phyloP scores from a whole-genome alignment of 2,113 vertebrate species.

The Nansenia antarctica region DNA sequence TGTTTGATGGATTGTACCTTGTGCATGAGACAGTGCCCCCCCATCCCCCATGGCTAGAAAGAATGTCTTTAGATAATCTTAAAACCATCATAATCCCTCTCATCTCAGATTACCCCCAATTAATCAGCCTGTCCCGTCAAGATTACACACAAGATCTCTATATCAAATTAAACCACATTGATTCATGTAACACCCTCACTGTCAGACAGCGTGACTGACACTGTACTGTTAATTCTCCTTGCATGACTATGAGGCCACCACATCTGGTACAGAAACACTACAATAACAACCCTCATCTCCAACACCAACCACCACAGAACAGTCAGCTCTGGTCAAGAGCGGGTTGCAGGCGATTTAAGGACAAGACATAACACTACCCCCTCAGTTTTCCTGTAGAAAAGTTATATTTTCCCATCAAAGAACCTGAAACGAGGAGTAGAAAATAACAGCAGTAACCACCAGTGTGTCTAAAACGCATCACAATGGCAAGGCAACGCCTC shows the following conservation, averaged over 20 bases:
- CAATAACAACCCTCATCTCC: slow-evolving; percentile 15
- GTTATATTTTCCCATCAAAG: slow-evolving; percentile 26
- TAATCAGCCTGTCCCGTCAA: slow-evolving; percentile 51
- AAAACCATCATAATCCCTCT: slow-evolving; percentile 61
- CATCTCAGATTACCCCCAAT: slow-evolving; percentile 42
- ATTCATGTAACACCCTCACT: slow-evolving; percentile 49
- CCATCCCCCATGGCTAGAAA: slow-evolving; percentile 10
- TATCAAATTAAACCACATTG: slow-evolving; percentile 68
- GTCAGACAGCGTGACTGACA: slow-evolving; percentile 46
- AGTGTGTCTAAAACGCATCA: slow-evolving; percentile 62
- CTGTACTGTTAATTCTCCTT: slow-evolving; percentile 52
- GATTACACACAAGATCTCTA: slow-evolving; percentile 64
- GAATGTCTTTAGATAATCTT: slow-evolving; percentile 46
- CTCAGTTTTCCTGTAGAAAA: slow-evolving; percentile 26
- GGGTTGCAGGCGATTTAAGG: too few relatives aligned
- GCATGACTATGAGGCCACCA: slow-evolving; percentile 44
- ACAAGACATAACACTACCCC: too few relatives aligned
- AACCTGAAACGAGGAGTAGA: slow-evolving; percentile 44
- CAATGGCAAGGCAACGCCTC: slow-evolving; percentile 65
- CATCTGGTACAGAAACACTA: slow-evolving; percentile 67
- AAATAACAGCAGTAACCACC: slow-evolving; percentile 24
- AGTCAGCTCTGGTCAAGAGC: too few relatives aligned
- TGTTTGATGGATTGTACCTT: slow-evolving; percentile 10
- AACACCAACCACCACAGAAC: slow-evolving; percentile 56
- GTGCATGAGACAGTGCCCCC: slow-evolving; percentile 2